Conservation (phyloP, 1,140 invertebrate genomes). For the Aphis gossypii region DNA sequence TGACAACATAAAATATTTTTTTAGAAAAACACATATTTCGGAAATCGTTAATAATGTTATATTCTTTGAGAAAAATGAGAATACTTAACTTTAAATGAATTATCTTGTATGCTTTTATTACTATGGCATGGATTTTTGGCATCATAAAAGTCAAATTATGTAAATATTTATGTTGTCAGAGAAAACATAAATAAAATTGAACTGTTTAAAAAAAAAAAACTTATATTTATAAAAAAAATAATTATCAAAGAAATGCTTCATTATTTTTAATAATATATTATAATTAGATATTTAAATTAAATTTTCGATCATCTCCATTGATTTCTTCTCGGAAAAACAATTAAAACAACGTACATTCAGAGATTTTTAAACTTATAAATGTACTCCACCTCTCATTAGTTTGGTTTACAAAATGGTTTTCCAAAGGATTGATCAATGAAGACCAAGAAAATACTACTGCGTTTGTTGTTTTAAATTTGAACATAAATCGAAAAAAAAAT, state of each 20-base stretch:
- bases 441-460: not conserved
- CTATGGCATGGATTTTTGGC: rapidly evolving
- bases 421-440: rapidly evolving
- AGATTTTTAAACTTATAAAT: not conserved
- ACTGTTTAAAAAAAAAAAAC: no score
- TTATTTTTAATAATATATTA: not conserved
- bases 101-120: not conserved
- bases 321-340: not conserved
- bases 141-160: not conserved
- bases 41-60: not conserved
- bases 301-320: not conserved
- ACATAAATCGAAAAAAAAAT: not conserved
- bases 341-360: not conserved
- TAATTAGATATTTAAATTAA: not conserved
- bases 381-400: not conserved
- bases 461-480: not conserved
- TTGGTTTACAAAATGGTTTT: not conserved
- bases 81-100: not conserved
- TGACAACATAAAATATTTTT: not conserved
- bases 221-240: no score
- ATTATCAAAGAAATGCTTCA: no score
- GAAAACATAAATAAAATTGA: no score
- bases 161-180: not conserved
- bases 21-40: not conserved
- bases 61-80: not conserved